Base-by-base conservation (phyloP, 2,113 vertebrate species). In the Caloenas nicobarica region DNA sequence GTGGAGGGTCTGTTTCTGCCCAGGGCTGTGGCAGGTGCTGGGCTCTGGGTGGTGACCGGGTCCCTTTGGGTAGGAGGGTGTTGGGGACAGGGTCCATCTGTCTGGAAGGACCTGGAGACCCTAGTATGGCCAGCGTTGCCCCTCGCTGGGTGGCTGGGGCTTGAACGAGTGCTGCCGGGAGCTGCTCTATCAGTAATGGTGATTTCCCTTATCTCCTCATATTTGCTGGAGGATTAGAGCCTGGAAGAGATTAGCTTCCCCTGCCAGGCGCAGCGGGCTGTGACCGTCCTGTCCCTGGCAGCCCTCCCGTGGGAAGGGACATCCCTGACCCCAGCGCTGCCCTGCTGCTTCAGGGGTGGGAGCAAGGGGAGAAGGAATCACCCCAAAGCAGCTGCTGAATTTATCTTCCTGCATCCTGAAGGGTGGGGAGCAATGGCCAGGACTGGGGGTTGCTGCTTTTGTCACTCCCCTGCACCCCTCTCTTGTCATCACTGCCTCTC, bases 141-240 rank as follows among this genome's bases (percentile, higher is more conserved):
- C 19, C 40, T 71, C 3, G 5, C 44, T 13, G 5, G 9, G 60
- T 40, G 58, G 15, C 83, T 8, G 61, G 36, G 22, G 12, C 70
- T 16, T 10, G 56, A 29, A 4, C 0, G 18, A 56, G 50, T 61
- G 54, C 34, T 40, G 15, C 38, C 92, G 8, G 90, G 90, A 93
- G 85, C 90, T 91, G 81, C 88, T 87, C 89, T 91, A 36, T 90
- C 95, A 28, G 5, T 78, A 70, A 10, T 60, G 74, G 74, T 94
- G 91, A 88, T 96, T 95, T 85, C 93, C 87, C 95, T 97, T 96
- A 96, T 95, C 95, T 96, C 54, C n/a, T 31, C 0, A 1, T 96
- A 15, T 97, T 97, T 96, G 86, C 70, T 61, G 92, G 95, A 95
- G 96, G 96, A 96, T 97, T 97, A 96, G 65, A 81, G 93, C 66